These are phyloP conservation scores for Scotopteryx bipunctaria DNA, from an alignment of 2,888 invertebrate species.

Conservation along the genomic window DNA sequence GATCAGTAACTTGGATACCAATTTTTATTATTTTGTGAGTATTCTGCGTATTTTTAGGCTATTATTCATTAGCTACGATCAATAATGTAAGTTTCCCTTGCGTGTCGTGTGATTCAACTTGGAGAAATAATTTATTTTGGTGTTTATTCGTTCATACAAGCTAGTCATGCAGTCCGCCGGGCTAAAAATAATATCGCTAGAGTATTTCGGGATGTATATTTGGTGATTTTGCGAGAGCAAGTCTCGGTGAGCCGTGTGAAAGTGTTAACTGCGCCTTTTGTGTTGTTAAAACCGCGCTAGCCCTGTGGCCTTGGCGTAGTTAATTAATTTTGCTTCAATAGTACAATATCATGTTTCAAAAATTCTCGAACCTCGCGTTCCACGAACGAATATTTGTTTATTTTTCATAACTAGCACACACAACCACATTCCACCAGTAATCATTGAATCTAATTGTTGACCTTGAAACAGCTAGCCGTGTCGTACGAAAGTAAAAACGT, in stretches of 20 bases:
- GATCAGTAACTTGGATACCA: slow-evolving; percentile 65
- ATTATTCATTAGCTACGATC: slow-evolving; percentile 58
- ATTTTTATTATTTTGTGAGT: slow-evolving; percentile 70
- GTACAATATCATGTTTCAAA: slow-evolving; percentile 37
- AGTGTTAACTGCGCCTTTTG: slow-evolving; percentile 62
- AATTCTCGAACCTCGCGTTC: slow-evolving; percentile 16
- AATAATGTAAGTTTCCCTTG: slow-evolving; percentile 53
- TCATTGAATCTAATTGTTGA: slow-evolving; percentile 8
- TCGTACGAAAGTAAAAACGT: slow-evolving; percentile 6
- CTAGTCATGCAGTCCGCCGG: slow-evolving; percentile 64
- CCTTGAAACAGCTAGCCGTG: slow-evolving; percentile 18
- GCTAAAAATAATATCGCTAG: slow-evolving; percentile 73
- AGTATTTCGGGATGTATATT: slow-evolving; percentile 76
- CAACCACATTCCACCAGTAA: neutral
- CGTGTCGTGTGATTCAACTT: slow-evolving; percentile 54
- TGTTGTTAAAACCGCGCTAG: slow-evolving; percentile 44
- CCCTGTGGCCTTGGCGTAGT: slow-evolving; percentile 57
- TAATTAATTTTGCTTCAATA: slow-evolving; percentile 30
- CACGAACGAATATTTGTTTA: neutral
- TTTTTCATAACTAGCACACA: neutral
- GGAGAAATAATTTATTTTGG: slow-evolving; percentile 53
- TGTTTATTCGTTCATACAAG: slow-evolving; percentile 49
- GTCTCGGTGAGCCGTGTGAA: slow-evolving; percentile 69
- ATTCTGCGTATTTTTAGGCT: slow-evolving; percentile 55
- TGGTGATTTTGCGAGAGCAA: slow-evolving; percentile 71